Evolutionary conservation across 2,888 invertebrate species (phyloP), one percentile per base, ranked within the genome.

Genomic region (Chamaedrilus cognettii): DNA sequence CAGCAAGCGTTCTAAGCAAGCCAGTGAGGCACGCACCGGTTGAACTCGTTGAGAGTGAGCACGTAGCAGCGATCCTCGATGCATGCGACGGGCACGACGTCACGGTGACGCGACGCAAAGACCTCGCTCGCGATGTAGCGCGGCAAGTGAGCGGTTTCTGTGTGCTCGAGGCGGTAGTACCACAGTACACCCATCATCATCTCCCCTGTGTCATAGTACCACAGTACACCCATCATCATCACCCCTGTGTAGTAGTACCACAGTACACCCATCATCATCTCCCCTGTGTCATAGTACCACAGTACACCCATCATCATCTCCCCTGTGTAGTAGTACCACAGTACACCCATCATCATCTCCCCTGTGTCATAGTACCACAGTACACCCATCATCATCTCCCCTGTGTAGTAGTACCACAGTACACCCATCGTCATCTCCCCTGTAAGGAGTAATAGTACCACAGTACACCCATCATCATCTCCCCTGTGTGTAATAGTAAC

Each of bases 361-460:
- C n/a, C n/a, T n/a, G n/a, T n/a, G n/a, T n/a, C n/a, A n/a, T n/a
- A n/a, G n/a, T n/a, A n/a, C n/a, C n/a, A n/a, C n/a, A n/a, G n/a
- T n/a, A n/a, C n/a, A n/a, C n/a, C n/a, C n/a, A n/a, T n/a, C n/a
- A n/a, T n/a, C n/a, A n/a, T n/a, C n/a, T n/a, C n/a, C n/a, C n/a
- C n/a, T n/a, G n/a, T n/a, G n/a, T n/a, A n/a, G n/a, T n/a, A n/a
- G n/a, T n/a, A n/a, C n/a, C n/a, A n/a, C n/a, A n/a, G n/a, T n/a
- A n/a, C n/a, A n/a, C n/a, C n/a, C n/a, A n/a, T n/a, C n/a, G n/a
- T n/a, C n/a, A n/a, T n/a, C n/a, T n/a, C n/a, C n/a, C n/a, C n/a
- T n/a, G n/a, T n/a, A n/a, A n/a, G 0, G 96, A 96, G 78, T 96
- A 89, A 86, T 97, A 97, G 87, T 96, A 97, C 97, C 97, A 97